These are phyloP conservation scores for Capreolus pygargus DNA, from an alignment of 2,113 vertebrate species.

Conservation along the genomic window DNA sequence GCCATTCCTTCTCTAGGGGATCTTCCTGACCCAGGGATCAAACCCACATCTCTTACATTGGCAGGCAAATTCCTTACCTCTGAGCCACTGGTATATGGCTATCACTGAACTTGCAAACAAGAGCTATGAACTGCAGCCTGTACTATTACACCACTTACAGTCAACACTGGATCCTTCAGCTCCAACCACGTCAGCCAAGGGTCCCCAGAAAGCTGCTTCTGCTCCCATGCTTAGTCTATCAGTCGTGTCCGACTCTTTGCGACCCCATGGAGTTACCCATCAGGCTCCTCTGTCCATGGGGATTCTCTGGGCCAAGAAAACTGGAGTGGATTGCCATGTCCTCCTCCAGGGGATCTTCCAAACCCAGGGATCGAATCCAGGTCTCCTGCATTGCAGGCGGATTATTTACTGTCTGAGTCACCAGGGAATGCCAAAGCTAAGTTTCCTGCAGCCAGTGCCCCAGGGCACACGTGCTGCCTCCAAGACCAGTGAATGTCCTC, in stretches of 20 bases:
- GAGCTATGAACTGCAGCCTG: background rate
- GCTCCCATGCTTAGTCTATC: background rate
- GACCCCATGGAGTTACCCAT: background rate
- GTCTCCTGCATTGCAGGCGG: accelerated
- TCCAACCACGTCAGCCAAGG: background rate
- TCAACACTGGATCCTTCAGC: background rate
- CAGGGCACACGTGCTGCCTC: background rate
- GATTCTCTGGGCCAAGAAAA: background rate
- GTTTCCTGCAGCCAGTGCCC: background rate
- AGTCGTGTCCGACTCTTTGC: background rate
- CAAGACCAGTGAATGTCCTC: background rate
- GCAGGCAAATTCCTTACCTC: background rate
- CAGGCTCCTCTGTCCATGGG: background rate
- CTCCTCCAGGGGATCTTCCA: background rate
- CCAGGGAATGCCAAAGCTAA: background rate
- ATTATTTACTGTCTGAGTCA: background rate
- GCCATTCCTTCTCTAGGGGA: background rate
- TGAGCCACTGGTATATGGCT: background rate
- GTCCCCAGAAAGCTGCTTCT: background rate
- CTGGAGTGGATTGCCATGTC: background rate
- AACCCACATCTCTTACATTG: background rate
- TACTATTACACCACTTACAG: background rate
- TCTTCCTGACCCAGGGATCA: background rate
- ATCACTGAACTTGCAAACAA: background rate
- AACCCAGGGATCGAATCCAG: background rate